These are phyloP conservation scores for Tenebrosternarchus preto DNA, from an alignment of 2,113 vertebrate genomes.

Conservation along the genomic window DNA sequence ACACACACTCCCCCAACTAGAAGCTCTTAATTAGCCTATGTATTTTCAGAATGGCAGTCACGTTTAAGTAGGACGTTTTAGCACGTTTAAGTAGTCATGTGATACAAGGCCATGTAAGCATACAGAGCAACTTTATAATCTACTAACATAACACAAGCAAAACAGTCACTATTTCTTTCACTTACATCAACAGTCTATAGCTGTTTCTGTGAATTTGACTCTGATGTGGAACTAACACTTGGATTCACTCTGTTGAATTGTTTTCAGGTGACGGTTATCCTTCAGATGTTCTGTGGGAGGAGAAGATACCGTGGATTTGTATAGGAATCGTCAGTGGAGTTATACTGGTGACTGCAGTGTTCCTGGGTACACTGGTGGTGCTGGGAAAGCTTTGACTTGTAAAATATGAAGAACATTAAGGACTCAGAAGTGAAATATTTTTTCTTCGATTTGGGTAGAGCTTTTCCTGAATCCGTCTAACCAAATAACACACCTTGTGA, in stretches of 20 bases:
- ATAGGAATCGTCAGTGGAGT: conserved; percentile 55
- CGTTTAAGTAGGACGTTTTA: too few species aligned
- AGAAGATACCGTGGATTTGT: conserved; percentile 54
- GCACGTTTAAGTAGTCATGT: too few species aligned
- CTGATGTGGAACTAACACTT: not conserved
- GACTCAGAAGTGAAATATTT: not conserved
- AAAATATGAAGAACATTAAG: not conserved
- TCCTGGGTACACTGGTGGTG: conserved; percentile 48
- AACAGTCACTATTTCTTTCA: not conserved
- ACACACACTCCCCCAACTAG: not conserved
- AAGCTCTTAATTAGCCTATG: not conserved
- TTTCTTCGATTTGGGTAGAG: too few species aligned
- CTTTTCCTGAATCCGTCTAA: not conserved
- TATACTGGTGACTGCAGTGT: conserved; percentile 47
- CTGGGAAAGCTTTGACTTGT: conserved; percentile 32
- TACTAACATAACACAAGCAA: not conserved
- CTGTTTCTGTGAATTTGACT: not conserved
- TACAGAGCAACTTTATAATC: not conserved
- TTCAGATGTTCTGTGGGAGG: not conserved
- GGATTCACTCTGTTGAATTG: not conserved
- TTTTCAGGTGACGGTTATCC: not conserved
- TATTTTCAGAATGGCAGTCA: not conserved
- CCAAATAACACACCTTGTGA: too few species aligned
- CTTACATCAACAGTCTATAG: not conserved
- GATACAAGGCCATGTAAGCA: not conserved